Conservation (phyloP, 2,113 vertebrate species). For the Periophthalmodon schlosseri region DNA sequence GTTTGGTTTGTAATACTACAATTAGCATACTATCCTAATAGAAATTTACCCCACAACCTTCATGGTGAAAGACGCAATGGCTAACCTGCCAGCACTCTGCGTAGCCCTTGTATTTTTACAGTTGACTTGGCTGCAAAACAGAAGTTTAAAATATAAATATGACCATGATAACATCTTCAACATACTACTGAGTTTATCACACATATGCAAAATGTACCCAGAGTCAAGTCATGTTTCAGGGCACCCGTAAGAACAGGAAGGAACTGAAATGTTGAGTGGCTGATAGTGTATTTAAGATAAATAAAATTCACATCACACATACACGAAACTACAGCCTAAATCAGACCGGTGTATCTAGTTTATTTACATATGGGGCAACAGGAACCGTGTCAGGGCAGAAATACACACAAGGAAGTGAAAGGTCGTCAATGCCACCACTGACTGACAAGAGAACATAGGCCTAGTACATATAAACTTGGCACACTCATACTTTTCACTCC, state of each 20-base stretch:
- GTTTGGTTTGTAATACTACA: too few species aligned
- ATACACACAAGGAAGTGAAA: background rate
- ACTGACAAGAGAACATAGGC: background rate
- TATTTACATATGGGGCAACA: slow-evolving; percentile 3
- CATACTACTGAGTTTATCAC: background rate
- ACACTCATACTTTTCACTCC: background rate
- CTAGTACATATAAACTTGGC: background rate
- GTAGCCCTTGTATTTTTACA: background rate
- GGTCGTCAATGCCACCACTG: background rate
- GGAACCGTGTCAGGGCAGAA: background rate
- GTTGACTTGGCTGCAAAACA: background rate
- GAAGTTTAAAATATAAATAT: background rate
- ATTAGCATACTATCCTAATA: too few species aligned
- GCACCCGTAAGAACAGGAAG: background rate
- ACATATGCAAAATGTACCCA: background rate
- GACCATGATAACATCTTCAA: background rate
- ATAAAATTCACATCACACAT: background rate
- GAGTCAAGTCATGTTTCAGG: background rate
- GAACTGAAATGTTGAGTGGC: background rate
- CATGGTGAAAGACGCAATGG: too few species aligned
- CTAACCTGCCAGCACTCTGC: background rate
- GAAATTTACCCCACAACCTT: too few species aligned
- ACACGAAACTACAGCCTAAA: background rate
- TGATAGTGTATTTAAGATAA: background rate
- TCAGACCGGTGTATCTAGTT: background rate